Evolutionary conservation across 2,888 invertebrate species (phyloP), one percentile per base, ranked within the genome.

Genomic region (Chelonus formosanus): DNA sequence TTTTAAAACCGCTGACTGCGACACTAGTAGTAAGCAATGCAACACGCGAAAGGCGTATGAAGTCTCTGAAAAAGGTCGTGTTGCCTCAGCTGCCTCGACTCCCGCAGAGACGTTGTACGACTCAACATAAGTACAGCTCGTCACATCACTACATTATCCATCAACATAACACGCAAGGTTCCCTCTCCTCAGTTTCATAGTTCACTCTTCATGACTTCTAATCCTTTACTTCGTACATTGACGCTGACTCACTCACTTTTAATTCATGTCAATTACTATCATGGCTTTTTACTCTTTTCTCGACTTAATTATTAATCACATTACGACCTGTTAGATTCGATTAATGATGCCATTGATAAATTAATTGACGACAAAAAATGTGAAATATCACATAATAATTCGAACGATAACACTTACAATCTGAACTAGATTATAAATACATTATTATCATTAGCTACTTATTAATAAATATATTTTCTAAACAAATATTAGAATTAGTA

Each of bases 91-190:
- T 47, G 48, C 59, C 31, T 61, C 64, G 74, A 75, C 75, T 76
- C 75, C 75, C 75, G 75, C 75, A 71, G 66, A 75, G 75, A 64
- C 55, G 61, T 66, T 62, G 50, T 52, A 53, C 60, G 57, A 56
- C 68, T 59, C 45, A 35, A n/a, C 36, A 53, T 65, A 57, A 58
- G 44, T 65, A 56, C 45, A 63, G 44, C 44, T 52, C 5, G 32
- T 31, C 34, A 45, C 53, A 44, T 50, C 52, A 48, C 47, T 60
- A 40, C 40, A 40, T 40, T 43, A 52, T 34, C 58, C 56, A 20
- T 53, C 48, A 48, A 31, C 59, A 32, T 47, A 50, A 20, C 56
- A 61, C 57, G 66, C 61, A 57, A 61, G 34, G 44, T 45, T 66
- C 45, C 62, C 56, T 50, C 57, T 58, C 44, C 64, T 66, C 44